Base-by-base conservation (phyloP, 2,113 vertebrate genomes). In the Tinamus guttatus region DNA sequence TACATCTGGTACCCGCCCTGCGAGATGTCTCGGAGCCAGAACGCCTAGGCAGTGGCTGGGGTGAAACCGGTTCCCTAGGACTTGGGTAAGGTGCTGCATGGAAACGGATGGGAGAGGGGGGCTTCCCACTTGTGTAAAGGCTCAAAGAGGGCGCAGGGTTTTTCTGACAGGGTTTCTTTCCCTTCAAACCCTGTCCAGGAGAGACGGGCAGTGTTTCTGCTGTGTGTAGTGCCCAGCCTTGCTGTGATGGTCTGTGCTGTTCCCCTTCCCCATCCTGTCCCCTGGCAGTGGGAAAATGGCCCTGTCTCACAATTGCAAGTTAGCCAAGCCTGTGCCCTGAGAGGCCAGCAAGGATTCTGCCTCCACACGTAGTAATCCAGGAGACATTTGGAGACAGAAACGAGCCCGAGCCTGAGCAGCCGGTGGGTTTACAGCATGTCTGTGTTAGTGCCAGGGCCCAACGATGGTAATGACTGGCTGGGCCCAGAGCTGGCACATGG, bases 1-100 rank as follows among this genome's bases (percentile, higher is more conserved):
- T 99, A 99, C 69, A 96, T 98, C n/a, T 99, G 99, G 99, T 98
- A 98, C 83, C 97, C 98, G 1, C 98, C 98, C 80, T 99, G 98
- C n/a, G 98, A 98, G 68, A 98, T 98, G 82, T 95, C 98, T 51
- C 98, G 96, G 75, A 98, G 98, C 93, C 97, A 98, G 93, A 98
- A 98, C 15, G 85, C 98, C 80, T 98, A 98, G 30, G 97, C 98
- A 27, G 98, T 98, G 71, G 81, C 97, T 0, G 95, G 97, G 30
- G 97, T 98, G 77, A 98, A 99, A 95, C 98, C 98, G 1, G 98
- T 98, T 82, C 97, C 99, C 95, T 97, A 98, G 87, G 99, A 98
- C 74, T 94, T 98, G 96, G 99, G 99, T 99, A 98, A 97, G 97
- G n/a, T 11, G 27, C 28, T 56, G 52, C 7, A 16, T 56, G 27